Percentiles rank a stretch among this genome's conserved stretches.
Evolutionary conservation across 2,113 vertebrate genomes (phyloP).

Genomic region (Orthonyx spaldingii): DNA sequence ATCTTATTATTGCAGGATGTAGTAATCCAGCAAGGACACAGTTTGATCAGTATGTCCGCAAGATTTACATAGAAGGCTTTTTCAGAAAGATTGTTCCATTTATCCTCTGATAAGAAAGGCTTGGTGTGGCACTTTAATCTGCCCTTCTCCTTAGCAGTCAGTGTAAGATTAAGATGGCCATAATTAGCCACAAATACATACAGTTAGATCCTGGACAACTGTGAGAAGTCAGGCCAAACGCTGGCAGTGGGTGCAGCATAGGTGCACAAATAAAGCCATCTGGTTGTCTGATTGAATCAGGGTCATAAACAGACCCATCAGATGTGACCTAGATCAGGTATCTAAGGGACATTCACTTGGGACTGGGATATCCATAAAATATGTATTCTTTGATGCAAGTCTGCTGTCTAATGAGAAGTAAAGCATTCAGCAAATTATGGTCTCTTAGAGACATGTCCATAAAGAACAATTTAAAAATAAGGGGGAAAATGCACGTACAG

Average conservation of each 20-base stretch:
- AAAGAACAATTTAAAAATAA: conserved; percentile 4
- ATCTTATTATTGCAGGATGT: not conserved
- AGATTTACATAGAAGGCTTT: not conserved
- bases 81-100: not conserved
- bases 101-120: not conserved
- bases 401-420: not conserved
- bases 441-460: not conserved
- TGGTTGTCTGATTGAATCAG: conserved; percentile 54
- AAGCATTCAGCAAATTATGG: not conserved
- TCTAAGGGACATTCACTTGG: not conserved
- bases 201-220: not conserved
- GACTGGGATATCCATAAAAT: conserved; percentile 8
- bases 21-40: not conserved
- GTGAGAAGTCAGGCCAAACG: not conserved
- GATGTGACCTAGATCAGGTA: conserved; percentile 35
- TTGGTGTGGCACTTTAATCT: not conserved
- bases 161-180: not conserved
- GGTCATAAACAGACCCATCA: conserved; percentile 30
- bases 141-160: not conserved
- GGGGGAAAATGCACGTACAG: not conserved
- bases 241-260: conserved; percentile 10
- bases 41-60: not conserved
- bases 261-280: conserved; percentile 44
- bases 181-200: conserved; percentile 4
- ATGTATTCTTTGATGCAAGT: conserved; percentile 13